phyloP scores from a whole-genome alignment of 2,888 invertebrate genomes.

The Thecophora atra region DNA sequence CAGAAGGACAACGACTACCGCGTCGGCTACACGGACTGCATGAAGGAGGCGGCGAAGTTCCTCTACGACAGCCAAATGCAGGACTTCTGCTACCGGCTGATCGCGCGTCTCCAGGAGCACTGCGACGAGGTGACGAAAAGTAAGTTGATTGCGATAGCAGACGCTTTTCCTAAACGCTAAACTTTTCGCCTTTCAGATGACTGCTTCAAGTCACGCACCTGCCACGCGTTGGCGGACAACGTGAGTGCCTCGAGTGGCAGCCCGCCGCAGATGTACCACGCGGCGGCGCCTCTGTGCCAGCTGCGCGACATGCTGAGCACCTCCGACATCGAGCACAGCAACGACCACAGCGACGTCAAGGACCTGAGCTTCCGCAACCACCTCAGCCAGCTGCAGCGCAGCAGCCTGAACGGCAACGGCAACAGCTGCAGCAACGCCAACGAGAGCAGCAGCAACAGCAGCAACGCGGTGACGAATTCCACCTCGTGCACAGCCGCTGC shows the following conservation, averaged over 20 bases:
- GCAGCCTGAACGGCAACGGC: constrained; percentile 39
- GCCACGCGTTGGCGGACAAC: constrained; percentile 69
- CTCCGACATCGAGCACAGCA: constrained; percentile 65
- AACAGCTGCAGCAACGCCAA: constrained; percentile 31
- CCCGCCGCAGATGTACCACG: constrained; percentile 63
- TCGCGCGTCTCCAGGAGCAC: constrained; percentile 85
- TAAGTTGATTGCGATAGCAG: constrained; percentile 51
- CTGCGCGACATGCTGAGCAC: constrained; percentile 65
- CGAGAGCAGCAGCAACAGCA: constrained; percentile 37
- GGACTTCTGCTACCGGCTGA: constrained; percentile 80
- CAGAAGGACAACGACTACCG: constrained; percentile 71
- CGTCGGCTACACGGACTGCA: constrained; percentile 90
- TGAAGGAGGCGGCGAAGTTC: constrained; percentile 88
- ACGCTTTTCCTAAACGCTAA: background rate
- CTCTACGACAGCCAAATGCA: constrained; percentile 88
- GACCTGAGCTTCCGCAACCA: constrained; percentile 65
- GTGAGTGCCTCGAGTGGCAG: constrained; percentile 70
- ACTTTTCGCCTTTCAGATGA: constrained; percentile 55
- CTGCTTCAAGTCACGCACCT: constrained; percentile 61
- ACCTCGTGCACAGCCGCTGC: constrained; percentile 36
- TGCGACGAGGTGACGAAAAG: constrained; percentile 74
- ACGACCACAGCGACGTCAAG: constrained; percentile 66
- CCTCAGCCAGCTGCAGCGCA: constrained; percentile 59
- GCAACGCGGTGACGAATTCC: constrained; percentile 41
- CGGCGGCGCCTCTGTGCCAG: constrained; percentile 63